Evolutionary conservation across 2,888 invertebrate species (phyloP).

Genomic region (Morinoia aosen): DNA sequence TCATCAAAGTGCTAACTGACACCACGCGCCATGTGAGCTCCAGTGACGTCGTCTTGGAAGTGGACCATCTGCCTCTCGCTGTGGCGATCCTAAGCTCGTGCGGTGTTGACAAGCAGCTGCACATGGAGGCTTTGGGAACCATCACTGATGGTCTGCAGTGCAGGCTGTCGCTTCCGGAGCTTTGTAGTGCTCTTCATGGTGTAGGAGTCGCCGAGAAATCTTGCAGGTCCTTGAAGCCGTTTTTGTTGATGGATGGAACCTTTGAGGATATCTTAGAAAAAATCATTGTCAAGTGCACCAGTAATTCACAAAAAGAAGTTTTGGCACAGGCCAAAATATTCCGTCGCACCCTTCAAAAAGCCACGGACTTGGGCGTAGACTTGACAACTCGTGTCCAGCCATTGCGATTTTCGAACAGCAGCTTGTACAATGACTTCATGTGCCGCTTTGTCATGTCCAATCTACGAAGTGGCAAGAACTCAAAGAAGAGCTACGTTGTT

Average conservation of each 20-base stretch:
- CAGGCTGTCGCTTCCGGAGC: not conserved
- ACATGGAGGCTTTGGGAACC: not conserved
- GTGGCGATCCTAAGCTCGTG: not conserved
- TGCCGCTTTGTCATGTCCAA: conserved; percentile 8
- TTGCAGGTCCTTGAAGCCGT: not conserved
- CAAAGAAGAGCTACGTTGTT: conserved; percentile 4
- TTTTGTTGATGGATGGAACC: not conserved
- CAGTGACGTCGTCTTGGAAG: conserved; percentile 24
- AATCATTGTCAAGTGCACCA: not conserved
- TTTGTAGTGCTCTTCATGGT: not conserved
- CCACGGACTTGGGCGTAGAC: not conserved
- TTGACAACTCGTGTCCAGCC: conserved; percentile 36
- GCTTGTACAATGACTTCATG: conserved; percentile 50
- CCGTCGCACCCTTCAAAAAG: conserved; percentile 33
- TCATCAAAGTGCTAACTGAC: conserved; percentile 54
- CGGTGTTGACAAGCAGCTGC: conserved; percentile 12
- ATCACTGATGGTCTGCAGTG: not conserved
- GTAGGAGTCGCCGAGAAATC: conserved; percentile 12
- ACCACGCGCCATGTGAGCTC: conserved; percentile 44
- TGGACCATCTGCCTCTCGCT: conserved; percentile 8
- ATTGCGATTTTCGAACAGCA: not conserved
- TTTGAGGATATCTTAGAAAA: not conserved
- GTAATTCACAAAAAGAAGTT: not conserved
- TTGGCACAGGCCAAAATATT: not conserved
- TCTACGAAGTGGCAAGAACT: not conserved